Evolutionary conservation across 2,797 vertebrate species (phyloP), one percentile per base, ranked within the genome.

Genomic region (Phrynocephalus guinanensis): DNA sequence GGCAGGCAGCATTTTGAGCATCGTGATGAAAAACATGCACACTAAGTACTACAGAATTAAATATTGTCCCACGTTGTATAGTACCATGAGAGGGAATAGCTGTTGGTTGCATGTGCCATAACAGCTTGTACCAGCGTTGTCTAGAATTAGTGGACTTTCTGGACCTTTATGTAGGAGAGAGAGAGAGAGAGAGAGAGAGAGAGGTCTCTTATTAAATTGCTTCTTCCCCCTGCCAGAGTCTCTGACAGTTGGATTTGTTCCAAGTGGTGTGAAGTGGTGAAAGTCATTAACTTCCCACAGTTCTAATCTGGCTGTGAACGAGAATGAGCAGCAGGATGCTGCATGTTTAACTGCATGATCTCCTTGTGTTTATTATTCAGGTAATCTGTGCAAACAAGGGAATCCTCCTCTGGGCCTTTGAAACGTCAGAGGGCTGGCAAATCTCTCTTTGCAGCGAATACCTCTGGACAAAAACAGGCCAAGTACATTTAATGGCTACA

Each of bases 311-410:
- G 44, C 56, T 90, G 83, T 28, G 8, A 88, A 86, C 80, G 33
- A 2, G 2, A 79, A 82, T 60, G 30, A 67, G 56, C 71, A 85
- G 86, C 2, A 0, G 77, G 89, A 85, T 28, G 38, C 80, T 48
- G n/a, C 79, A 68, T 83, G 70, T 82, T 85, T 86, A 88, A 73
- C 86, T 68, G 80, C 76, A 75, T 83, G 89, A 86, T 83, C 84
- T 83, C 80, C 89, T 88, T 80, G 84, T 86, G 84, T 88, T 86
- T 90, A 83, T 88, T 90, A 86, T 73, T 88, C 86, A 80, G 44
- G 16, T 28, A 84, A n/a, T 79, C 30, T 82, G 68, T 70, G 63
- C 24, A 11, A 76, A 73, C 13, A 50, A n/a, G 60, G 16, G 13
- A 83, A 76, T 78, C 38, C 78, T 52, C 11, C 18, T 71, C 38